Base-by-base conservation (phyloP, 2,797 vertebrate species). In the Premnoplex brunnescens region DNA sequence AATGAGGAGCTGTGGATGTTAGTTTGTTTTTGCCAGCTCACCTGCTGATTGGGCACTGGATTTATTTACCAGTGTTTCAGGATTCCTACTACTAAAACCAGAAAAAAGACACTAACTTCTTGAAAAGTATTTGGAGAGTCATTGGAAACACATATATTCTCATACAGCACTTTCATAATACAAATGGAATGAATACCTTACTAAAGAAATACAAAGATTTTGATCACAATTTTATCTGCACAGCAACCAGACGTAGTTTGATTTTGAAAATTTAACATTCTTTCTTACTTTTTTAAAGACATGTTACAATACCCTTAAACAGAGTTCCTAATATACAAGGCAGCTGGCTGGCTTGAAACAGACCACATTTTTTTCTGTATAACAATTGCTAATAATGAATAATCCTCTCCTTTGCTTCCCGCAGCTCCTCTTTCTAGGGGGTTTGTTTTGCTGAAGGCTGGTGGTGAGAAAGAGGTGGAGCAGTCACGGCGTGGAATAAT, bases 391-490 rank as follows among this genome's bases (percentile, higher is more conserved):
- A 94, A 91, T 93, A 94, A 92, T 86, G 85, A 94, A 92, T 94
- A 87, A 95, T 88, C 54, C 72, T 72, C 46, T 90, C 78, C 73
- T 88, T 77, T 11, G 21, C 44, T 91, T 94, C 78, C 66, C 5
- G 18, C 62, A 93, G 89, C 51, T 95, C 68, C 30, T 88, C 88
- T 56, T 72, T 69, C 86, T 79, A 68, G 87, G 95, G 97, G 41
- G 93, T 96, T 93, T 98, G 98, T 98, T 98, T 98, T 98, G 96
- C 86, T 95, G 93, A 96, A 86, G 56, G 90, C 76, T 93, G 68
- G n/a, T 62, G 64, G 72, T 84, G 91, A 95, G 90, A 95, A 93
- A 88, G 80, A 95, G 96, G 80, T 93, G 93, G 88, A 92, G 91
- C 59, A 82, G 64, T 55, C 69, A 73, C 6, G 6, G 79, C 0